Percentiles rank a stretch among this genome's conserved stretches.
Evolutionary conservation across 2,888 invertebrate genomes (phyloP).

Genomic region (Pachycephus smyrnensis): DNA sequence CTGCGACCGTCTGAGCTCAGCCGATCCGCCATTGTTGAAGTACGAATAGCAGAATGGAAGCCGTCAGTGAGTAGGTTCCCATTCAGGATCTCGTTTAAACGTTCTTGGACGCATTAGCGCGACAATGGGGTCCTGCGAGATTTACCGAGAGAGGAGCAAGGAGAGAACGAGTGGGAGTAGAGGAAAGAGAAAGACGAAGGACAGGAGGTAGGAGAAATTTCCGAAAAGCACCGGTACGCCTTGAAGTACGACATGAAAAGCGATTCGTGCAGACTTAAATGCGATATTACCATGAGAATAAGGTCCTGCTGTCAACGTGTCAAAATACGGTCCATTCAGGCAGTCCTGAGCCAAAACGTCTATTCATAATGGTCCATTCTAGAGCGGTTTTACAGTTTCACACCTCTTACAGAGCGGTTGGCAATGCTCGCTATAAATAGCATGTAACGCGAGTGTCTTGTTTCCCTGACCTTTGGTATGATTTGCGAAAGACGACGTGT

Average conservation of each 20-base stretch:
- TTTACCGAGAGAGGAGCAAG: background rate
- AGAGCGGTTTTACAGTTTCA: background rate
- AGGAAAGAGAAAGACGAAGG: background rate
- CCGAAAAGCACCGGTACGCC: background rate
- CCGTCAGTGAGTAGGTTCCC: background rate
- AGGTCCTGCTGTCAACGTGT: slow-evolving; percentile 42
- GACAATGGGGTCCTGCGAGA: slow-evolving; percentile 26
- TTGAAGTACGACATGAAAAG: background rate
- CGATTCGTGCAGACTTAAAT: background rate
- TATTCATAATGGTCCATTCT: background rate
- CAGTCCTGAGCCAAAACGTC: background rate
- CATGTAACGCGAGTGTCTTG: background rate
- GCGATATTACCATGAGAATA: slow-evolving; percentile 44
- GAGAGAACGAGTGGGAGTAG: background rate
- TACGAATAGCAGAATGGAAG: background rate
- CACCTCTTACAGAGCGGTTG: background rate
- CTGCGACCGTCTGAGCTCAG: background rate
- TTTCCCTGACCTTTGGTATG: background rate
- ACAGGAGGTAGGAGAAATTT: background rate
- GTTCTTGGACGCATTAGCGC: slow-evolving; percentile 23
- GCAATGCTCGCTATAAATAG: background rate
- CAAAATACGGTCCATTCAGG: slow-evolving; percentile 40
- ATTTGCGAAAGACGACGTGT: background rate
- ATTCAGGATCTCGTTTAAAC: slow-evolving; percentile 26
- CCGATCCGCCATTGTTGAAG: background rate